Evolutionary conservation across 2,797 vertebrate species (phyloP).

Genomic region (Tamandua tetradactyla): DNA sequence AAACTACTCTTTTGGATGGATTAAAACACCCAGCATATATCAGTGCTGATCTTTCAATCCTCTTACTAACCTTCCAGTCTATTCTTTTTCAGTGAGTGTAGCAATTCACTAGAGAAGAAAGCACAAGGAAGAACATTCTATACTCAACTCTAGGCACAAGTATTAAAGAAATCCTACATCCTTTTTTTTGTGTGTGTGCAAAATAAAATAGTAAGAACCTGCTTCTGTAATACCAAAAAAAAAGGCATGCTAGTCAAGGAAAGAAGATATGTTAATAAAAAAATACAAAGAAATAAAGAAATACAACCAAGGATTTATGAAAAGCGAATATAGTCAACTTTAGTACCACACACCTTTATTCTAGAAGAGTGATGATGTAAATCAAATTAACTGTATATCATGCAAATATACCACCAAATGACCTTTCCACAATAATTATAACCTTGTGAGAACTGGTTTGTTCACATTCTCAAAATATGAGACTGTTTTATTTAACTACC

Average conservation of each 20-base stretch:
- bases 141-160: neutral
- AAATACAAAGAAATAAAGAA: neutral
- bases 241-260: neutral
- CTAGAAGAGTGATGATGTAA: neutral
- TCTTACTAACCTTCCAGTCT: neutral
- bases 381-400: neutral
- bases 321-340: neutral
- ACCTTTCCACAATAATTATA: neutral
- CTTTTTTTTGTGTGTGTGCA: neutral
- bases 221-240: neutral
- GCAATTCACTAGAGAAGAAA: neutral
- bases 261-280: neutral
- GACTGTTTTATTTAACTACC: neutral
- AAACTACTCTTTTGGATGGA: fast-evolving
- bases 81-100: neutral
- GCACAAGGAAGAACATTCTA: fast-evolving
- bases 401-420: neutral
- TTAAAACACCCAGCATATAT: neutral
- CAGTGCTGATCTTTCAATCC: neutral
- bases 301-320: neutral
- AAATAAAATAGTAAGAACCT: neutral
- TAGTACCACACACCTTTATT: neutral
- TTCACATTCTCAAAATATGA: neutral
- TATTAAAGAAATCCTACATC: neutral
- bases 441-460: neutral